Conservation (phyloP, 2,888 invertebrate species). For the Pinctada fucata region DNA sequence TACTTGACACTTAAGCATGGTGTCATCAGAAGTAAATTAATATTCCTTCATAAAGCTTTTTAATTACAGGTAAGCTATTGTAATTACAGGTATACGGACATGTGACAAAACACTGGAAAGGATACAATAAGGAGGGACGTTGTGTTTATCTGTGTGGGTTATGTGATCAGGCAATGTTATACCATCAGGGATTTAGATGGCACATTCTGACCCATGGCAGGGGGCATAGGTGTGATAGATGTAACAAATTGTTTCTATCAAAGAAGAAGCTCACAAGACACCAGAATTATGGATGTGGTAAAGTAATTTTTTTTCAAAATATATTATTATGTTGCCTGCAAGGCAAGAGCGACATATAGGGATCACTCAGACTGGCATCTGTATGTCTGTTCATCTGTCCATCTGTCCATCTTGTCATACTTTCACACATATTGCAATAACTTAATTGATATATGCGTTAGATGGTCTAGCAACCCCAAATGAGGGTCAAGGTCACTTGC, state of each 20-base stretch:
- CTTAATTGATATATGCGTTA: too few species aligned
- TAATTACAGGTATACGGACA: slow-evolving; percentile 9
- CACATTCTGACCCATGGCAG: slow-evolving; percentile 8
- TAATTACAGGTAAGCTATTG: too few species aligned
- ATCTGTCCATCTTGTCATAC: not conserved
- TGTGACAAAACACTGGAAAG: slow-evolving; percentile 14
- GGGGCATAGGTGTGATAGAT: not conserved
- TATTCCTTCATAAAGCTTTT: too few species aligned
- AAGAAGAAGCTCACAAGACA: not conserved
- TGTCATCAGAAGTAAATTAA: too few species aligned
- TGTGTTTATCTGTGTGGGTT: slow-evolving; percentile 24
- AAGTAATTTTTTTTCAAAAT: not conserved
- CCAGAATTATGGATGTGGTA: not conserved
- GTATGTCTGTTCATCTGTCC: not conserved
- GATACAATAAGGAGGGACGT: not conserved
- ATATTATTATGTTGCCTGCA: too few species aligned
- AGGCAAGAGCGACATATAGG: too few species aligned
- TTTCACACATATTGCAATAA: too few species aligned
- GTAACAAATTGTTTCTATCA: not conserved
- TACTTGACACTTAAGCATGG: too few species aligned
- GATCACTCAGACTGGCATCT: too few species aligned
- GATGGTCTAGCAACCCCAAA: too few species aligned
- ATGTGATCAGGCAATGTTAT: slow-evolving; percentile 4
- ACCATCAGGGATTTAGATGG: slow-evolving; percentile 9
- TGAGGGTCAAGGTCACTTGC: too few species aligned